Evolutionary conservation across 2,888 invertebrate species (phyloP), one percentile per base, ranked within the genome.

Genomic region (Acrobasis repandana): DNA sequence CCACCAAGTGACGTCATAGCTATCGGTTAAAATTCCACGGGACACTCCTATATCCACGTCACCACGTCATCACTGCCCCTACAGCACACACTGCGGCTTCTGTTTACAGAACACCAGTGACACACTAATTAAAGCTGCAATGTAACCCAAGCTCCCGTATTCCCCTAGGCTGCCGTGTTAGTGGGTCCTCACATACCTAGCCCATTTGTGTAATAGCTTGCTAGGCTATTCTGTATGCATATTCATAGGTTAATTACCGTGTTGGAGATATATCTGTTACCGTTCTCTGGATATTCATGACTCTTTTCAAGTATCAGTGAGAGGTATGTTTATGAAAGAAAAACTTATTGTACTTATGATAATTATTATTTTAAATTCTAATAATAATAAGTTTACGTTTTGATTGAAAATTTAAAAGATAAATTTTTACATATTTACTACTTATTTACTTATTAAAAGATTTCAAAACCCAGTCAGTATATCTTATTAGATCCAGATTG

Each of bases 51-150:
- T 6, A 4, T 8, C 28, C 28, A 28, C 2, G 28, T 28, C 28
- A 28, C 28, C 28, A 28, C 28, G 28, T 28, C 28, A 28, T 28
- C 28, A 28, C 28, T 50, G 9, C 14, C n/a, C 16, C 18, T 48
- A 10, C n/a, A 48, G 34, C 48, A 57, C 47, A 57, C 57, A 71
- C 33, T 70, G 61, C 64, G 33, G 43, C 51, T 9, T 61, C 50
- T 68, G 66, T 69, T 70, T 68, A 67, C 59, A 63, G 15, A 59
- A 61, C 43, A 62, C 60, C 59, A 71, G 66, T 65, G 67, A 67
- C 71, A 76, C 65, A 63, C 71, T 82, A 81, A 83, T 83, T 81
- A 80, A 79, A 77, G 73, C 76, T 73, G 79, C 80, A 76, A 73
- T 77, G 76, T 74, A 74, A 71, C 66, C 67, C 67, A 64, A 70